Evolutionary conservation across 2,113 vertebrate genomes (phyloP).

Genomic region (Peucedramus taeniatus): DNA sequence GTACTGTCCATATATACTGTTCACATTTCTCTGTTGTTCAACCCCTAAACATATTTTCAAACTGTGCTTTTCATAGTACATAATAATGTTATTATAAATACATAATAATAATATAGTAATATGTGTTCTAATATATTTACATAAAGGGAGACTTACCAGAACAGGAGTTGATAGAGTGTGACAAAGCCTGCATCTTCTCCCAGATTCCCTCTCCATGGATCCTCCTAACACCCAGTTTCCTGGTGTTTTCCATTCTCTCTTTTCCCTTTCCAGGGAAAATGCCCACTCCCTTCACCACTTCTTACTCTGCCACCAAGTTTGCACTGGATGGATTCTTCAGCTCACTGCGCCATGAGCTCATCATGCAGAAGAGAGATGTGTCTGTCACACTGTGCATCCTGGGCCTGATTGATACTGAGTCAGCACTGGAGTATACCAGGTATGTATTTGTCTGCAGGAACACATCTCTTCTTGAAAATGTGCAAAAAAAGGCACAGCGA

Average conservation of each 20-base stretch:
- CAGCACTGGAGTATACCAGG: constrained; percentile 76
- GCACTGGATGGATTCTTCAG: constrained; percentile 86
- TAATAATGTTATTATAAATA: neutral
- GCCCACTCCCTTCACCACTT: constrained; percentile 71
- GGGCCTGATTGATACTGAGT: constrained; percentile 79
- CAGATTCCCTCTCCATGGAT: neutral
- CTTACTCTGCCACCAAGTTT: constrained; percentile 82
- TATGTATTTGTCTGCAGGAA: neutral
- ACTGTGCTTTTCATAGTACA: neutral
- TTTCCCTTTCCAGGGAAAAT: constrained; percentile 72
- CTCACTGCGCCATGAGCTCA: constrained; percentile 77
- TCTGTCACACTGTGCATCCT: constrained; percentile 81
- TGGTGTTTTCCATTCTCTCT: neutral
- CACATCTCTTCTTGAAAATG: neutral
- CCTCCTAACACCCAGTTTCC: neutral
- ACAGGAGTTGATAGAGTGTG: neutral
- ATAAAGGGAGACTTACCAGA: neutral
- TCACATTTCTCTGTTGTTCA: neutral
- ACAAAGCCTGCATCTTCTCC: neutral
- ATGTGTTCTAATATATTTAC: neutral
- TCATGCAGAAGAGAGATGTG: constrained; percentile 77
- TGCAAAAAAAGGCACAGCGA: neutral
- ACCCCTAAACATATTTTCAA: neutral
- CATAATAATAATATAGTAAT: neutral
- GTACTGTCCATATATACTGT: neutral